These are phyloP conservation scores for Hyperoplus immaculatus DNA, from an alignment of 2,797 vertebrate species.

Conservation along the genomic window DNA sequence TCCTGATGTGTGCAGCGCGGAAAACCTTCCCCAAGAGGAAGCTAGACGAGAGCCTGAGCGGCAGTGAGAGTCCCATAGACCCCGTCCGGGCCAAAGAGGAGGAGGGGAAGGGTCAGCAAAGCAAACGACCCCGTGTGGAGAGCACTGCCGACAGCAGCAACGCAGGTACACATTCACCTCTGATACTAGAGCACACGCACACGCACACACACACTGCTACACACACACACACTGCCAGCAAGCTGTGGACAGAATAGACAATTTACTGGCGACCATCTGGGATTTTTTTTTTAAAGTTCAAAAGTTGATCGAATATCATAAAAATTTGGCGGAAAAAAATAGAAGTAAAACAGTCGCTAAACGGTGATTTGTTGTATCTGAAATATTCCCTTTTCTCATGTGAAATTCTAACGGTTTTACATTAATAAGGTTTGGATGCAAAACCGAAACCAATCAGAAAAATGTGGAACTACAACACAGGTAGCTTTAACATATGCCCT, in stretches of 20 bases:
- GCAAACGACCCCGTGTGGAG: constrained; percentile 72
- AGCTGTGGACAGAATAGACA: background rate
- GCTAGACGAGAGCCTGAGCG: constrained; percentile 72
- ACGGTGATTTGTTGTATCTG: too few species aligned
- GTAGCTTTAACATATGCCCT: background rate
- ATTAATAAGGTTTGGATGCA: too few species aligned
- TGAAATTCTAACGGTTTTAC: too few species aligned
- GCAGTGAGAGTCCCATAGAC: constrained; percentile 68
- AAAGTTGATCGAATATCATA: constrained; percentile 11
- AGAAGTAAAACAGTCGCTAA: background rate
- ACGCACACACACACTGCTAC: background rate
- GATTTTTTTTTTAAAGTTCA: background rate
- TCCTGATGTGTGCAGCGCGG: constrained; percentile 82
- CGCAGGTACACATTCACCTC: constrained; percentile 67
- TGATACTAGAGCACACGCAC: constrained; percentile 9
- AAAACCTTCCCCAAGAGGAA: constrained; percentile 92
- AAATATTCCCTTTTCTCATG: background rate
- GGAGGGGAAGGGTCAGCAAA: constrained; percentile 64
- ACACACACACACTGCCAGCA: background rate
- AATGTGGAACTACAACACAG: background rate
- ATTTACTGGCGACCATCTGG: background rate
- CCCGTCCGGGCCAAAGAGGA: constrained; percentile 61
- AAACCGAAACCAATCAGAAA: too few species aligned
- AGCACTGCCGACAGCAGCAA: background rate
- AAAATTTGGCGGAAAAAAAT: too few species aligned